phyloP scores from a whole-genome alignment of 2,888 invertebrate genomes.

The Ophion ellenae region DNA sequence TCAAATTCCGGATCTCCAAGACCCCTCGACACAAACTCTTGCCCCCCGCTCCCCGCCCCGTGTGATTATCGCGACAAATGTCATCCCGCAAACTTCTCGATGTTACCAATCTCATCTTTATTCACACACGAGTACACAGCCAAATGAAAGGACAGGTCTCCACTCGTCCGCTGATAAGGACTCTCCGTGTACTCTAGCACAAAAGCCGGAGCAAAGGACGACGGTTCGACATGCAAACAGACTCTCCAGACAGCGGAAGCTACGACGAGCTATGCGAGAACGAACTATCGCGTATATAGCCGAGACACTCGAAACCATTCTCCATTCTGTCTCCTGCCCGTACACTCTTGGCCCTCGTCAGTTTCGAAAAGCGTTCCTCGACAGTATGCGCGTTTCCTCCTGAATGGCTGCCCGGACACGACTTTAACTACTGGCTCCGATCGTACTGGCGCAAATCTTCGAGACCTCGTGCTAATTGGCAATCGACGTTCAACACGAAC shows the following conservation, averaged over 20 bases:
- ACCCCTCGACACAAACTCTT: not conserved
- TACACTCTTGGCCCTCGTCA: slow-evolving; percentile 19
- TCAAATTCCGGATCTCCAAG: not conserved
- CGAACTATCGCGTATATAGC: slow-evolving; percentile 27
- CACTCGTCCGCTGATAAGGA: not conserved
- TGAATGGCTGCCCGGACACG: slow-evolving; percentile 36
- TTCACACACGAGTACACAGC: not conserved
- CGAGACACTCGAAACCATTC: slow-evolving; percentile 39
- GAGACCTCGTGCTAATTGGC: slow-evolving; percentile 53
- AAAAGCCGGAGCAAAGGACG: slow-evolving; percentile 26
- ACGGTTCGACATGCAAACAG: slow-evolving; percentile 54
- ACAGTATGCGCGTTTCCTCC: slow-evolving; percentile 10
- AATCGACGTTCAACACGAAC: slow-evolving; percentile 37
- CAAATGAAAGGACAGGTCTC: not conserved
- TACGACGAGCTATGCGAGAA: slow-evolving; percentile 30
- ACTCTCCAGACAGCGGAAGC: slow-evolving; percentile 29
- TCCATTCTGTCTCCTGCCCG: not conserved
- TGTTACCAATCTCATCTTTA: slow-evolving; percentile 1
- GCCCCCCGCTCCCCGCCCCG: not conserved
- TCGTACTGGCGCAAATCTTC: slow-evolving; percentile 55
- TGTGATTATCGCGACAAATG: not conserved
- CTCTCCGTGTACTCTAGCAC: not conserved
- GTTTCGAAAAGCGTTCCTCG: slow-evolving; percentile 29
- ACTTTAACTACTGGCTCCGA: slow-evolving; percentile 37
- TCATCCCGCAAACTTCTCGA: slow-evolving; percentile 1